Evolutionary conservation across 2,797 vertebrate species (phyloP).

Genomic region (Thamnophis elegans): DNA sequence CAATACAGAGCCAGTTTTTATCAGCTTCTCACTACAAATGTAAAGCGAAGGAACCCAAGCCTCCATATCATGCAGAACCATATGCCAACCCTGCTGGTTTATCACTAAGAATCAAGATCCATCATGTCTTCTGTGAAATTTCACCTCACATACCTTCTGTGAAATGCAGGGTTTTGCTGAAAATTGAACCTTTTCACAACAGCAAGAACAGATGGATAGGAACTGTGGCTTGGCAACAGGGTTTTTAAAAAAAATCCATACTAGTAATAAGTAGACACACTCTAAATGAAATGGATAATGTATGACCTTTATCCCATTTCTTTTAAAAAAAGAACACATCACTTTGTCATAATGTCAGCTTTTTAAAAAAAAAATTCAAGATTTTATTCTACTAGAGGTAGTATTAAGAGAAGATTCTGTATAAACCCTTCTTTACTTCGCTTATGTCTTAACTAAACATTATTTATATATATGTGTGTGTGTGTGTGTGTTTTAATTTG

Average conservation of each 20-base stretch:
- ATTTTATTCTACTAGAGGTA: not conserved
- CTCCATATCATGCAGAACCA: constrained; percentile 93
- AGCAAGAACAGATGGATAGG: constrained; percentile 88
- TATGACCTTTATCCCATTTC: constrained; percentile 36
- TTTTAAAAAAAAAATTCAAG: not conserved
- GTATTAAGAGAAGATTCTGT: not conserved
- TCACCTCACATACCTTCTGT: constrained; percentile 81
- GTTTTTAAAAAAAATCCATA: constrained; percentile 70
- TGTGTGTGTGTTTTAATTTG: too few species aligned
- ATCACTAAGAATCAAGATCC: constrained; percentile 92
- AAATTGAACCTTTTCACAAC: constrained; percentile 81
- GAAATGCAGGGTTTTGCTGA: constrained; percentile 76
- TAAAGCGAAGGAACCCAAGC: constrained; percentile 84
- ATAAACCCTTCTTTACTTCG: not conserved
- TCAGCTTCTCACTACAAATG: constrained; percentile 84
- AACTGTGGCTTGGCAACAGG: constrained; percentile 76
- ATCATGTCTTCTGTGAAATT: constrained; percentile 80
- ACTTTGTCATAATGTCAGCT: not conserved
- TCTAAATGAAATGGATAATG: constrained; percentile 59
- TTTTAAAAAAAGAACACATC: not conserved
- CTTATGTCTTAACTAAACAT: not conserved
- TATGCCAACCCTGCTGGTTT: constrained; percentile 95
- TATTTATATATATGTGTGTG: too few species aligned
- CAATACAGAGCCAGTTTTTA: constrained; percentile 95
- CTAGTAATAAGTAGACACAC: constrained; percentile 64